Base-by-base conservation (phyloP, 2,113 vertebrate genomes). In the Gopherus evgoodei region DNA sequence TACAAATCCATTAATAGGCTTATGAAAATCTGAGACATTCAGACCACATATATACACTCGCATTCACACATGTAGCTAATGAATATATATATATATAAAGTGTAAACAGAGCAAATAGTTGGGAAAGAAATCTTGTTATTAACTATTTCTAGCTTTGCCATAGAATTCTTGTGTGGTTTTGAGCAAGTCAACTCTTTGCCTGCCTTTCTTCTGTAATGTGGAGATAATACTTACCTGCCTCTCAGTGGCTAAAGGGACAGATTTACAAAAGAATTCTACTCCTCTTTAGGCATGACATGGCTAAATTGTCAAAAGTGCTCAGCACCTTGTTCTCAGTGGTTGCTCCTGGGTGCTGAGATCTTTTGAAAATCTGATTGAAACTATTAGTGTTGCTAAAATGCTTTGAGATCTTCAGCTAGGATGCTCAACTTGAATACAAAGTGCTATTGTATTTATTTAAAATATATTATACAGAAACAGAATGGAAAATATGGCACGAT, bases 261-360 rank as follows among this genome's bases (percentile, higher is more conserved):
- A 42, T 31, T 53, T 92, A 57, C 53, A 69, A n/a, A 72, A 75
- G 19, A 83, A 5, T 11, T 62, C 11, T 10, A 10, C 16, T 84
- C 24, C 42, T 44, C 25, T 42, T 42, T 44, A 14, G 72, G 9
- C 12, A 35, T 7, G 38, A 47, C 54, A 50, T 3, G 47, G 27
- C 6, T n/a, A 69, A 17, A 50, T 90, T 75, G 83, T 62, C 80
- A 82, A 12, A 14, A 3, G 1, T 42, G 87, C 22, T 3, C 16
- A 42, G 27, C 81, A 75, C 54, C 59, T 92, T 25, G 9, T 72
- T 92, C 80, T 81, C 38, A 80, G 56, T 0, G 6, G 31, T 75
- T 75, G 22, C 31, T 95, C 86, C 89, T 92, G 62, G 76, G 21
- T 11, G 49, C 44, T 44, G 22, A 78, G 56, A 49, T 82, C 29